These are phyloP conservation scores for Eufriesea mexicana DNA, from an alignment of 1,140 invertebrate genomes.

Conservation along the genomic window DNA sequence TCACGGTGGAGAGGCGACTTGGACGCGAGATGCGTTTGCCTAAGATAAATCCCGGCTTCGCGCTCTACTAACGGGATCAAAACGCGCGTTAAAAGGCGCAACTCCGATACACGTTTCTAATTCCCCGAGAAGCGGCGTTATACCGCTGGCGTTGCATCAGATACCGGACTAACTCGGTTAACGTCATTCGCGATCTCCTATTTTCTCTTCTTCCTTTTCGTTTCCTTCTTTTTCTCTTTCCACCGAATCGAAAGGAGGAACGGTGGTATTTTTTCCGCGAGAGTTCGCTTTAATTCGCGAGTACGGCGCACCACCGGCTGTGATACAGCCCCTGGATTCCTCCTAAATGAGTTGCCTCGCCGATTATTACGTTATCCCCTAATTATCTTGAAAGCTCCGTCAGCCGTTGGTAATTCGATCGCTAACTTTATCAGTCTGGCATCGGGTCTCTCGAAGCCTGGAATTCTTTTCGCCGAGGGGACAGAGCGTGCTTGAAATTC, in stretches of 20 bases:
- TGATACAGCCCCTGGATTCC: not conserved
- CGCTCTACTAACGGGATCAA: constrained; percentile 21
- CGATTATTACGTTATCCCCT: constrained; percentile 19
- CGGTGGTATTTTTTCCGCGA: too few relatives aligned
- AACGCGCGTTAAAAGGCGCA: constrained; percentile 6
- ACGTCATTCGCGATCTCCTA: not conserved
- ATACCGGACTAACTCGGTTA: too few relatives aligned
- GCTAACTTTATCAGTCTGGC: not conserved
- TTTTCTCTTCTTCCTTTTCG: constrained; percentile 15
- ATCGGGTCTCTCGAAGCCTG: not conserved
- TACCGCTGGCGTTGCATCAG: too few relatives aligned
- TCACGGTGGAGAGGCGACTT: too few relatives aligned
- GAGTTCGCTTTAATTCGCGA: not conserved
- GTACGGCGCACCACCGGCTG: not conserved
- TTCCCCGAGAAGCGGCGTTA: not conserved
- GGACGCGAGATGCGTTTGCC: not conserved
- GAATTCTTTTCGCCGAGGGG: not conserved
- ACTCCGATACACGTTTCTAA: constrained; percentile 31
- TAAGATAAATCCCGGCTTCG: constrained; percentile 5
- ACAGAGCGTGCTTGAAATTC: not conserved
- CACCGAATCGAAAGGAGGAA: not conserved
- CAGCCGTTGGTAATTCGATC: constrained; percentile 3
- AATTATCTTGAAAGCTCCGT: constrained; percentile 14
- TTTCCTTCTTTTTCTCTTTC: constrained; percentile 14
- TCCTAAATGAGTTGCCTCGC: not conserved